Base-by-base conservation (phyloP, 2,797 vertebrate genomes). In the Semotilus atromaculatus region DNA sequence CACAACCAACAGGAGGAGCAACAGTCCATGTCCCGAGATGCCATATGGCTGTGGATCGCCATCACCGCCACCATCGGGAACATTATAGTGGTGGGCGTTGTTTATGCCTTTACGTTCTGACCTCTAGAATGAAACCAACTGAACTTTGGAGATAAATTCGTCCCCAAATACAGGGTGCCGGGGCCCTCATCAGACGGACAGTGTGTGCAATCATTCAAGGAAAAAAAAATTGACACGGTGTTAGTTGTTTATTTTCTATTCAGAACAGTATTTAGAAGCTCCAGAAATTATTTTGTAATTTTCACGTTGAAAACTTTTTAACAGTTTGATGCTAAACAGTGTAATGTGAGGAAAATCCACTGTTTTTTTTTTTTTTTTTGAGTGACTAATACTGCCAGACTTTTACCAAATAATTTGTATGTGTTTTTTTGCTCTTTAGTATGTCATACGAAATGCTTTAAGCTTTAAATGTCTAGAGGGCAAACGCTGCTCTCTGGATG, bases 41-140 rank as follows among this genome's bases (percentile, higher is more conserved):
- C 96, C 55, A 96, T 97, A 87, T 92, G 97, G 95, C 92, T 97
- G 75, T 97, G 97, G 97, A 96, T 97, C 86, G 97, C 97, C 83
- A 96, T 97, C 88, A 96, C 96, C 53, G 97, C 97, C 26, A 97
- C 97, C 5, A 96, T 97, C 86, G 97, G 96, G 71, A 97, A 97
- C 93, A 97, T 97, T 18, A 95, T 97, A 88, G 97, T 97, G 83
- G 96, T 97, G 13, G 96, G 96, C 7, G 96, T 97, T 45, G 97
- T 97, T 76, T 97, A 97, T 1, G 96, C 96, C 51, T 97, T 96
- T 92, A 97, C 96, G 4, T 97, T 97, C 92, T 97, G 94, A 96
- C 36, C 14, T 34, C 1, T 26, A 23, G 40, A 80, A 77, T 34
- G 7, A 58, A 60, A 19, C 51, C 66, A 11, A 23, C n/a, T 67